phyloP scores from a whole-genome alignment of 2,797 vertebrate species.

The Tapera naevia region DNA sequence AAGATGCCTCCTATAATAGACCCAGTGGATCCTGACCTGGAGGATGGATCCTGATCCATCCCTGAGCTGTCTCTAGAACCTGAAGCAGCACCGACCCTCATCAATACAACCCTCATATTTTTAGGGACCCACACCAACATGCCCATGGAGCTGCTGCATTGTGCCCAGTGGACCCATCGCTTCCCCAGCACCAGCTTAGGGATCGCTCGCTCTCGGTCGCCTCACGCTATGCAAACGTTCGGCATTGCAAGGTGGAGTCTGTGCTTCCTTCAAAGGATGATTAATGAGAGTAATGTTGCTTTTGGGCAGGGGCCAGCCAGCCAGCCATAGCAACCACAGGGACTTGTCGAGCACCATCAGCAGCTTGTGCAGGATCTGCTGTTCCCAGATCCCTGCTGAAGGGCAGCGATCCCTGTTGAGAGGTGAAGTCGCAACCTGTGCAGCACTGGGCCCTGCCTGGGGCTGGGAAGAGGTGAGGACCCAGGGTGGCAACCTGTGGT shows the following conservation, averaged over 20 bases:
- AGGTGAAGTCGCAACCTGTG: rapidly evolving
- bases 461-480: background rate
- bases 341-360: rapidly evolving
- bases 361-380: background rate
- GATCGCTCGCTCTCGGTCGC: rapidly evolving
- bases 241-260: background rate
- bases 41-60: background rate
- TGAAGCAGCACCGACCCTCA: background rate
- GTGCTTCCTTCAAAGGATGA: background rate
- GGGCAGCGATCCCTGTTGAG: rapidly evolving
- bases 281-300: background rate
- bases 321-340: background rate
- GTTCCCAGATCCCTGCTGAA: background rate
- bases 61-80: background rate
- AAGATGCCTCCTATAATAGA: background rate
- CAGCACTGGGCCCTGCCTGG: background rate
- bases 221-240: background rate
- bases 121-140: background rate
- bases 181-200: background rate
- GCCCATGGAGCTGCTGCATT: rapidly evolving
- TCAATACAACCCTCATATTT: background rate
- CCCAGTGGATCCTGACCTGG: no score
- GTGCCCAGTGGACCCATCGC: rapidly evolving
- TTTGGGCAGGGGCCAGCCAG: background rate
- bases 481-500: background rate